Evolutionary conservation across 2,113 vertebrate genomes (phyloP), one percentile per base, ranked within the genome.

Genomic region (Lipotes vexillifer): DNA sequence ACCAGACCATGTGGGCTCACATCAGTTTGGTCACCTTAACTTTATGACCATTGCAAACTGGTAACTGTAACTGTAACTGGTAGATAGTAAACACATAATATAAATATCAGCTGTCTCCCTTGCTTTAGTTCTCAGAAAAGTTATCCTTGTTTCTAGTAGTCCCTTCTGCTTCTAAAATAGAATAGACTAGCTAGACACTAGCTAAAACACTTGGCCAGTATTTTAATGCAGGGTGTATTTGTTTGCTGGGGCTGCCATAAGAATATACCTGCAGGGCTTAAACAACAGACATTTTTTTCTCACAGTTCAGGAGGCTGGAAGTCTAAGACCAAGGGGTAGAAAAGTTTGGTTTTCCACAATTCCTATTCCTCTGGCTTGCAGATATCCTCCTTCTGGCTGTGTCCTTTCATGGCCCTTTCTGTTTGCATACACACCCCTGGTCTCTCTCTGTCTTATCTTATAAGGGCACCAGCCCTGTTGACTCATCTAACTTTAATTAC

Each of bases 91-190:
- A 41, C 21, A 44, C 29, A 12, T 14, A 85, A 38, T 52, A 33
- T 69, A 55, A 59, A 68, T 36, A 18, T 17, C 68, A n/a, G 8
- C 87, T 72, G 6, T 74, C 23, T 69, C 75, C 38, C 4, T 31
- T 78, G 44, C 25, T 91, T 72, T 46, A 77, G 36, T 88, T 88
- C 41, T 52, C 27, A 93, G 25, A 41, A 80, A 94, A 83, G 49
- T 41, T 63, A 90, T 93, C 15, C 27, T 91, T 41, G 12, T 31
- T 86, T 82, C 66, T 23, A 44, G 14, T 10, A 52, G 5, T 80
- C 44, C 4, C 11, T 33, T 65, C 33, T 86, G 18, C 14, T 33
- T 93, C 25, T 49, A 90, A 87, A 74, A 55, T 46, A n/a, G 29
- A 92, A 52, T 36, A 84, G 13, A 74, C 38, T 36, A 27, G 25